Evolutionary conservation across 2,888 invertebrate species (phyloP).

Genomic region (Scaptomyza polygonia): DNA sequence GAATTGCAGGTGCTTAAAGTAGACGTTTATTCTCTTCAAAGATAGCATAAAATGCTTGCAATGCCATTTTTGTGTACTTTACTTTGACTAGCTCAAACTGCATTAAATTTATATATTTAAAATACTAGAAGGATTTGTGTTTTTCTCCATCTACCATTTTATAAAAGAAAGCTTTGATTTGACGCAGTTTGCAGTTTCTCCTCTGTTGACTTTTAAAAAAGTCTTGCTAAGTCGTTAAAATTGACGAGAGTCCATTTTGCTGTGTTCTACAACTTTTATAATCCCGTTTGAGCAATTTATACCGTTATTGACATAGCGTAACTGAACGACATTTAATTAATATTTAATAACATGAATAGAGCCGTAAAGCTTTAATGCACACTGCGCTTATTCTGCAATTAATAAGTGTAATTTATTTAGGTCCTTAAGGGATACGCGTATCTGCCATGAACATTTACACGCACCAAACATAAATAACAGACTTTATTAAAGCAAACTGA

Average conservation of each 20-base stretch:
- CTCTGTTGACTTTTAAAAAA: not conserved
- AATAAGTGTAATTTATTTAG: not conserved
- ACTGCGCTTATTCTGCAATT: not conserved
- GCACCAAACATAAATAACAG: not conserved
- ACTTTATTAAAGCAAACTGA: too few relatives aligned
- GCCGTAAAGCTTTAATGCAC: not conserved
- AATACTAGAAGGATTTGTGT: not conserved
- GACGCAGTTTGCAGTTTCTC: not conserved
- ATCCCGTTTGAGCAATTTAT: not conserved
- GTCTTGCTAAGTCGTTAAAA: constrained; percentile 3
- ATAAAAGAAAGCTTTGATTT: not conserved
- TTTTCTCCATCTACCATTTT: not conserved
- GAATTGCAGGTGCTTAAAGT: constrained; percentile 12
- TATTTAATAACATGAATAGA: not conserved
- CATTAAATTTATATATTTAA: constrained; percentile 13
- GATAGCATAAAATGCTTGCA: constrained; percentile 8
- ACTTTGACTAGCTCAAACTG: constrained; percentile 12
- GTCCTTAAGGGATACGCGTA: not conserved
- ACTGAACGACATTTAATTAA: not conserved
- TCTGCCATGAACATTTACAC: not conserved
- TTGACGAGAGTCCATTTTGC: too few relatives aligned
- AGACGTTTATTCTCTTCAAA: constrained; percentile 30
- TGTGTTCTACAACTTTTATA: not conserved
- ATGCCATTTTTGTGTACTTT: constrained; percentile 8
- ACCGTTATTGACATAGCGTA: not conserved